These are phyloP conservation scores for Ectemnius lituratus DNA, from an alignment of 2,888 invertebrate species.

Conservation along the genomic window DNA sequence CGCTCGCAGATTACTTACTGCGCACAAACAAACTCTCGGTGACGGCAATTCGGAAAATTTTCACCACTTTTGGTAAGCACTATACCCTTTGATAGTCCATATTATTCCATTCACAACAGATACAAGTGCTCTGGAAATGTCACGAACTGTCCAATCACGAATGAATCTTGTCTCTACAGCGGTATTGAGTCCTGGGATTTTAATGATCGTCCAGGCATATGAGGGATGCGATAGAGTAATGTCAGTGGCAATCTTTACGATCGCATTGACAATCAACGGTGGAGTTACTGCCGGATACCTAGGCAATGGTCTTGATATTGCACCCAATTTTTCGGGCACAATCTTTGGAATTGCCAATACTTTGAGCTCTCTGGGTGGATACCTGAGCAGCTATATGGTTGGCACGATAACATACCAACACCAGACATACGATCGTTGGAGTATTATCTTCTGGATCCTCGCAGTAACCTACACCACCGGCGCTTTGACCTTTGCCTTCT, in stretches of 20 bases:
- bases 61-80: conserved; percentile 82
- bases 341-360: conserved; percentile 95
- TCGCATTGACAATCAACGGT: conserved; percentile 90
- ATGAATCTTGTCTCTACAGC: conserved; percentile 75
- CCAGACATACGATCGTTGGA: conserved; percentile 88
- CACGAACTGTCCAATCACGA: background rate
- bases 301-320: conserved; percentile 91
- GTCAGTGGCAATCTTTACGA: conserved; percentile 88
- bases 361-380: conserved; percentile 89
- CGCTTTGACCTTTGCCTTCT: conserved; percentile 81
- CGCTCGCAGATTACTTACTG: conserved; percentile 86
- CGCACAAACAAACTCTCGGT: conserved; percentile 85
- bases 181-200: conserved; percentile 82
- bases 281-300: conserved; percentile 92
- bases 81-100: background rate
- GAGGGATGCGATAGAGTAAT: conserved; percentile 85
- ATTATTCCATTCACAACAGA: background rate
- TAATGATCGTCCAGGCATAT: conserved; percentile 88
- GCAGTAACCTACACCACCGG: conserved; percentile 85
- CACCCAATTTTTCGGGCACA: conserved; percentile 93
- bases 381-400: conserved; percentile 89
- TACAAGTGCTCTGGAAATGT: too few species aligned
- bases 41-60: conserved; percentile 85
- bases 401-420: conserved; percentile 86
- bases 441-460: conserved; percentile 89